These are phyloP conservation scores for Lerema accius DNA, from an alignment of 1,140 invertebrate species.

Conservation along the genomic window DNA sequence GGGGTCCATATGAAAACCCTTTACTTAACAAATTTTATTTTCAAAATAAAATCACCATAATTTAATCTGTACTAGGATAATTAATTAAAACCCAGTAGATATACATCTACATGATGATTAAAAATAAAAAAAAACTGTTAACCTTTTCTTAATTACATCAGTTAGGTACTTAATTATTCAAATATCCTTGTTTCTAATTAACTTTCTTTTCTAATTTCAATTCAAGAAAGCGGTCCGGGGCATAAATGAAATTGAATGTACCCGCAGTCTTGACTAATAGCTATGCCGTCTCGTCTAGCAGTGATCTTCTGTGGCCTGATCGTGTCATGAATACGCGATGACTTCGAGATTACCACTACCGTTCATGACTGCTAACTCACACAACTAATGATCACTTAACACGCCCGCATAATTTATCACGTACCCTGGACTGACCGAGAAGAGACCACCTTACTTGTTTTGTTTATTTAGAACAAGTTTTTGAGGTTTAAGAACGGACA, in stretches of 20 bases:
- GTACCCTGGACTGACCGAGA: not conserved
- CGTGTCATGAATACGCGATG: slow-evolving; percentile 11
- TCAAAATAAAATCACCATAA: too few relatives aligned
- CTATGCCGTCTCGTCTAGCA: not conserved
- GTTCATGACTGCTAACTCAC: slow-evolving; percentile 15
- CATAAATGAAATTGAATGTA: not conserved
- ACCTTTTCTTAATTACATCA: too few relatives aligned
- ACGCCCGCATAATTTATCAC: slow-evolving; percentile 4
- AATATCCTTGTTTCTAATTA: not conserved
- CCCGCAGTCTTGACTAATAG: not conserved
- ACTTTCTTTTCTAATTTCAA: not conserved
- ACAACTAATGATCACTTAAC: slow-evolving; percentile 12
- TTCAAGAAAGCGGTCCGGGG: not conserved
- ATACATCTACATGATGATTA: too few relatives aligned
- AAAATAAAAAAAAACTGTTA: too few relatives aligned
- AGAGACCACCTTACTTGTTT: too few relatives aligned
- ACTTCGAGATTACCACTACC: slow-evolving; percentile 2
- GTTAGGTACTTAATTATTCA: too few relatives aligned
- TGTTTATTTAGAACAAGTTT: too few relatives aligned
- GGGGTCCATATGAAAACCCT: too few relatives aligned
- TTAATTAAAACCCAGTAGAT: too few relatives aligned
- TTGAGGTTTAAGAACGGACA: too few relatives aligned
- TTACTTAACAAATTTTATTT: too few relatives aligned
- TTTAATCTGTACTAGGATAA: too few relatives aligned
- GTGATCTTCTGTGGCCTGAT: not conserved